Evolutionary conservation across 37 sponge, comb jelly and placozoan genomes (phyloP), one percentile per base, ranked within the genome.

Genomic region (Ephydatia muelleri): DNA sequence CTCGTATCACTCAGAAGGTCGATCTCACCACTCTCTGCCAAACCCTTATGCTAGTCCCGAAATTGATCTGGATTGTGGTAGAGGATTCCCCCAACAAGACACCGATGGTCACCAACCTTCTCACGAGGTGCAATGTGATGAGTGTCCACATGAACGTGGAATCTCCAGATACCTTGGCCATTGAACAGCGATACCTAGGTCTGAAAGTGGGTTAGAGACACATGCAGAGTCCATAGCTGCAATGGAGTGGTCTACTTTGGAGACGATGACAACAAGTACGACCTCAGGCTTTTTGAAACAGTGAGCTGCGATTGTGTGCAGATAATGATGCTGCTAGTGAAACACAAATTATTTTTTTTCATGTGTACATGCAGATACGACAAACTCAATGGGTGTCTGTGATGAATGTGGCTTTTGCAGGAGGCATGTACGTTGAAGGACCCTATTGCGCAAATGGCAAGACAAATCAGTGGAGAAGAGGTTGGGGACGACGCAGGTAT

Each of bases 201-300:
- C 57, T 57, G 57, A 57, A n/a, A 57, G 19, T 57, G 57, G 57
- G 57, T 57, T 14, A 57, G 16, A 57, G 57, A 57, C 19, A 57
- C 57, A 11, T 57, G 57, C 57, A 57, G 16, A 14, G 14, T 21
- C 16, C 57, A 4, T 1, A 57, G 57, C 57, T 74, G 66, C 31
- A 64, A 74, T 39, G 99, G 99, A 22, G 92, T 95, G 14, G 95
- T 98, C 49, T 92, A 96, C 67, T 98, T 98, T 84, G 90, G 80
- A 47, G 97, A 98, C 84, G 95, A 96, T 84, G 99, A 98, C 66
- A 96, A 96, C 77, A 92, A 87, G 32, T 96, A 96, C 74, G 87
- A 84, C 37, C 26, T 89, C 37, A 83, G 89, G 38, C 64, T 98
- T 22, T 98, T 98, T 88, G 86, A 96, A 39, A 86, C 90, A 75